phyloP scores from a whole-genome alignment of 2,888 invertebrate species.

The Eristalis pertinax region DNA sequence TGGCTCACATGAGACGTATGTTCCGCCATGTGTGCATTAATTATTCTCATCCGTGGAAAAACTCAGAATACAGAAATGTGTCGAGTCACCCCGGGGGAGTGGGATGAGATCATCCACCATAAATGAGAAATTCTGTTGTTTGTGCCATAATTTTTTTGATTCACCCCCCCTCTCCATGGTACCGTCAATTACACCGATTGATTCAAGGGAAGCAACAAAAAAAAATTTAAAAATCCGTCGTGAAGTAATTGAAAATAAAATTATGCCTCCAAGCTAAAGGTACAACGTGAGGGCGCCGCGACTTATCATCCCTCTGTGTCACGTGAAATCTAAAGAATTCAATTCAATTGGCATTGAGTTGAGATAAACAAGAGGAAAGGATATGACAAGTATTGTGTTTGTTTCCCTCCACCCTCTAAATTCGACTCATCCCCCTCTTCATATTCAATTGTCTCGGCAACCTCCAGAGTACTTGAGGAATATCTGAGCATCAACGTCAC shows the following conservation, averaged over 20 bases:
- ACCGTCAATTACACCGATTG: conserved; percentile 59
- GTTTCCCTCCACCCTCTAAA: conserved; percentile 8
- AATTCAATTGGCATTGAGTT: conserved; percentile 55
- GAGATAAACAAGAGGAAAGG: conserved; percentile 35
- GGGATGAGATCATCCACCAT: conserved; percentile 42
- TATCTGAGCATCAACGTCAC: conserved; percentile 1
- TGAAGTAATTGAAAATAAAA: conserved; percentile 69
- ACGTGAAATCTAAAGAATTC: conserved; percentile 60
- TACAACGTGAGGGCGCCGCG: conserved; percentile 32
- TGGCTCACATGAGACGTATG: neutral
- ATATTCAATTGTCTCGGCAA: conserved; percentile 55
- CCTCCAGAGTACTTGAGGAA: conserved; percentile 17
- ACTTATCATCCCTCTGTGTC: conserved; percentile 49
- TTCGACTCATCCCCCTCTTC: neutral
- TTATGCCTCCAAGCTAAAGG: conserved; percentile 57
- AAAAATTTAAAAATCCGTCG: conserved; percentile 27
- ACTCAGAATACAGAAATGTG: conserved; percentile 6
- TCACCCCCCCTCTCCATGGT: neutral
- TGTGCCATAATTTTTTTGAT: neutral
- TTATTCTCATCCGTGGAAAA: conserved; percentile 27
- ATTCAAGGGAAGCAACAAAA: conserved; percentile 40
- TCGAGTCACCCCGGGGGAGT: conserved; percentile 16
- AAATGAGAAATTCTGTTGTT: conserved; percentile 15
- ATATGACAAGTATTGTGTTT: conserved; percentile 55
- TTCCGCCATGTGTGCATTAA: conserved; percentile 61